phyloP scores from a whole-genome alignment of 1,140 invertebrate species.

The Drosophila gunungcola region DNA sequence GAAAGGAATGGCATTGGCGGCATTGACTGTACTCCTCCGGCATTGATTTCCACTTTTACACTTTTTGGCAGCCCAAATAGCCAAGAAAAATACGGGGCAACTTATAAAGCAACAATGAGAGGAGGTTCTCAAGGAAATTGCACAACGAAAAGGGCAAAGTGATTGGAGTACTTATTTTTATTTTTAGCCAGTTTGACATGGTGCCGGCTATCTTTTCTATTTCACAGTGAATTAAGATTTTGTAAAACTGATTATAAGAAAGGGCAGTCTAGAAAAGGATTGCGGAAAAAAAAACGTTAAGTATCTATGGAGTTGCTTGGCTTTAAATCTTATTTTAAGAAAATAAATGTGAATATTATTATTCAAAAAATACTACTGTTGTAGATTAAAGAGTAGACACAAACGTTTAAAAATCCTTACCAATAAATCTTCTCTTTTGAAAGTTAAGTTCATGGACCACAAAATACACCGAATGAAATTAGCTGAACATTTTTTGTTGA shows the following conservation, averaged over 20 bases:
- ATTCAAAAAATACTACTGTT: too few species aligned
- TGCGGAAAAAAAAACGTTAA: too few species aligned
- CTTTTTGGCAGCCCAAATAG: conserved; percentile 14
- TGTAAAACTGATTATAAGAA: not conserved
- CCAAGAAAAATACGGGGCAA: not conserved
- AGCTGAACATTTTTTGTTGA: conserved; percentile 1
- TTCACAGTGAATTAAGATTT: not conserved
- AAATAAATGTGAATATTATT: too few species aligned
- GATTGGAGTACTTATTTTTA: not conserved
- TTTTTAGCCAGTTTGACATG: not conserved
- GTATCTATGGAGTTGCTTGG: too few species aligned
- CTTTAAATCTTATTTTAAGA: too few species aligned
- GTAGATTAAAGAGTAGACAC: too few species aligned
- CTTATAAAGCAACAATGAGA: conserved; percentile 15
- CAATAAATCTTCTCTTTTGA: not conserved
- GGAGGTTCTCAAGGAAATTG: not conserved
- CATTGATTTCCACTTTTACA: conserved; percentile 41
- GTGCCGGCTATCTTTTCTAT: not conserved
- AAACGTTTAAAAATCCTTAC: not conserved
- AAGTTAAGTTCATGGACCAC: too few species aligned
- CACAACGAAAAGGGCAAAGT: not conserved
- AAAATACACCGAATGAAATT: conserved; percentile 6
- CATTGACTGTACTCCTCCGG: conserved; percentile 4
- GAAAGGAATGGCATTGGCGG: conserved; percentile 16
- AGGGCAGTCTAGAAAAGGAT: not conserved